These are phyloP conservation scores for Agrochola lychnidis DNA, from an alignment of 2,888 invertebrate genomes.

Conservation along the genomic window DNA sequence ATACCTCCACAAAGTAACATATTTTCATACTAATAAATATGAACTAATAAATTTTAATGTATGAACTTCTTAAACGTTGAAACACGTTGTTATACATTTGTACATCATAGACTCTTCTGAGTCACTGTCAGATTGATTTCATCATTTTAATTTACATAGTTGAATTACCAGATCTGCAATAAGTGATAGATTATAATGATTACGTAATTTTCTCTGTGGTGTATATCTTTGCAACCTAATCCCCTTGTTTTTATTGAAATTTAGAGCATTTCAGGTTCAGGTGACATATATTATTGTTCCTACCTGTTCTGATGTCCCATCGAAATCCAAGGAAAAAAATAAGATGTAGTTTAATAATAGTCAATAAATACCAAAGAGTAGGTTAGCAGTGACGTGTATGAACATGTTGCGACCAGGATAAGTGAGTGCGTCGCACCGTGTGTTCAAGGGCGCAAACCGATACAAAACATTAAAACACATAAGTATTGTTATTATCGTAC, in stretches of 20 bases:
- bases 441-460: conserved; percentile 61
- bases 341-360: conserved; percentile 24
- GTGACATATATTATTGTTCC: not conserved
- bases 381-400: conserved; percentile 62
- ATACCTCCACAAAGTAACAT: not conserved
- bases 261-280: not conserved
- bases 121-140: conserved; percentile 64
- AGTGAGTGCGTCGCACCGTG: conserved; percentile 59
- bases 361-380: conserved; percentile 48
- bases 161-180: conserved; percentile 57
- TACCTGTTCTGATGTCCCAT: not conserved
- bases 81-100: conserved; percentile 36
- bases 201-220: conserved; percentile 49
- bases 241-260: conserved; percentile 3
- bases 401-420: conserved; percentile 71
- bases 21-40: not conserved
- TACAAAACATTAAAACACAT: conserved; percentile 29
- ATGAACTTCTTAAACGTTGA: conserved; percentile 7
- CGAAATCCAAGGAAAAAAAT: not conserved
- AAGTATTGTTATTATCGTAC: conserved; percentile 14
- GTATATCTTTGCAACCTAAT: conserved; percentile 7
- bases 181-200: conserved; percentile 54
- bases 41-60: not conserved
- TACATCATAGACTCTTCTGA: conserved; percentile 54
- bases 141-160: conserved; percentile 66